Base-by-base conservation (phyloP, 2,797 vertebrate genomes). In the Valencia hispanica region DNA sequence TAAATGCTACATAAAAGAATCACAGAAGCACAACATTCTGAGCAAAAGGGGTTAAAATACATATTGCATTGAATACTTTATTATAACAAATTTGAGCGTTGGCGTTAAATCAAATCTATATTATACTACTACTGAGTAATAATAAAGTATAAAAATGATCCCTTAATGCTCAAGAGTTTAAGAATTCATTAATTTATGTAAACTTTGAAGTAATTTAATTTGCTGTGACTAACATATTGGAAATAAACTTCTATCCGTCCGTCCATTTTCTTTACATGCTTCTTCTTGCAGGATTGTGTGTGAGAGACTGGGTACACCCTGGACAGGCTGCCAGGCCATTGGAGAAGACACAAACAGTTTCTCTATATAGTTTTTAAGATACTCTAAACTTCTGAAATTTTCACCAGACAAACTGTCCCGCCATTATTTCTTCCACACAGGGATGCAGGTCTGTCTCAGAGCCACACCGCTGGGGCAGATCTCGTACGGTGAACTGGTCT, bases 381-480 rank as follows among this genome's bases (percentile, higher is more conserved):
- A 2, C 39, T 32, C 4, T 11, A 22, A 39, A 36, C 3, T 65
- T 1, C 4, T 25, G 20, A 25, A 63, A 14, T 39, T 12, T 48
- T 36, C 1, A 10, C 32, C 14, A 70, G n/a, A 70, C 32, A 11
- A 41, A 27, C 70, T 5, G 36, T 73, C 0, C 1, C n/a, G 20
- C 7, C 47, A 81, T n/a, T 59, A 78, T 25, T 27, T 84, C 0
- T 59, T 17, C 88, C 80, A 85, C 2, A 76, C 36, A 0, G 88
- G 86, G 36, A 89, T 77, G 0, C 78, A 53, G 6, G 79, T 88
- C 65, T 91, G 89, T 53, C 85, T 83, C 0, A 79, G 74, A 0
- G 85, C 84, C 32, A 86, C 86, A 0, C 89, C 84, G n/a, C 45
- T 7, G 0, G 70, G 57, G 50, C 88, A 91, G 0, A 80, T 68